These are phyloP conservation scores for Caloenas nicobarica DNA, from an alignment of 2,113 vertebrate genomes.

Conservation along the genomic window DNA sequence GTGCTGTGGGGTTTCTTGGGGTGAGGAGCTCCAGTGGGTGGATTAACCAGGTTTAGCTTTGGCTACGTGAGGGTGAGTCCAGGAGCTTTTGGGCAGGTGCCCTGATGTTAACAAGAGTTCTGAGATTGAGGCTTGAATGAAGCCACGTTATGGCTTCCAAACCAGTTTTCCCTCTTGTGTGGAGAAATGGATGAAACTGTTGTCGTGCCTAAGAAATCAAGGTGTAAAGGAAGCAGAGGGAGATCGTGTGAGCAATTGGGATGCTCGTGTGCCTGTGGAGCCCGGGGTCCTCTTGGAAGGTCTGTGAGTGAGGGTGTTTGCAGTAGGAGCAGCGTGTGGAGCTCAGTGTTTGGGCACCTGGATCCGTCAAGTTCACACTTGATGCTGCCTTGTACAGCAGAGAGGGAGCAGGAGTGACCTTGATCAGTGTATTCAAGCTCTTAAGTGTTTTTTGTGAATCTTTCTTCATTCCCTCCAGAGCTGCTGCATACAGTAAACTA, in stretches of 20 bases:
- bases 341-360: neutral
- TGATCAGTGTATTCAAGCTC: rapidly evolving
- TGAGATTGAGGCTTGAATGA: neutral
- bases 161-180: rapidly evolving
- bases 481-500: constrained; percentile 94
- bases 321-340: neutral
- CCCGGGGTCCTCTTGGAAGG: neutral
- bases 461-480: constrained; percentile 70
- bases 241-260: neutral
- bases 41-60: too few species aligned
- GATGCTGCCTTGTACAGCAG: neutral
- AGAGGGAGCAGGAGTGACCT: neutral
- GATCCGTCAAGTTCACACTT: neutral
- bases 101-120: neutral
- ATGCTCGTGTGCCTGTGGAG: rapidly evolving
- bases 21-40: neutral
- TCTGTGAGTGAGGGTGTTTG: rapidly evolving
- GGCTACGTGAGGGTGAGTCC: neutral
- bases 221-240: neutral
- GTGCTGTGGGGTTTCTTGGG: neutral
- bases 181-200: rapidly evolving
- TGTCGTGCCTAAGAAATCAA: rapidly evolving
- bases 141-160: neutral
- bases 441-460: neutral
- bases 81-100: neutral